Evolutionary conservation across 2,797 vertebrate species (phyloP), one percentile per base, ranked within the genome.

Genomic region (Enteromius treurensis): DNA sequence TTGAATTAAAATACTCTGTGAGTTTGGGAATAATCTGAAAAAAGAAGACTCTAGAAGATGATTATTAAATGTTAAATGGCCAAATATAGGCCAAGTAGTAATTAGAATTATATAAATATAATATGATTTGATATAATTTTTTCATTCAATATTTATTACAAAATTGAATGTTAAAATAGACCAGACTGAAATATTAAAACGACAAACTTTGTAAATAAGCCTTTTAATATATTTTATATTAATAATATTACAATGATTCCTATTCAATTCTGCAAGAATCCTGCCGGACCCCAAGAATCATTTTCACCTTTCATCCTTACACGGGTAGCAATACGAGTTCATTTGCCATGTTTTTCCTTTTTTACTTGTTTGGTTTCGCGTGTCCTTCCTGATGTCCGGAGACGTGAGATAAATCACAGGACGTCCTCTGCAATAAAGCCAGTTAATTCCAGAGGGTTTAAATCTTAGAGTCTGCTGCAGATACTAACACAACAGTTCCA

Each of bases 401-500:
- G 79, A 84, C 76, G 21, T 70, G 75, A 70, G 78, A 89, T 92
- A 92, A 92, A 92, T 89, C 85, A 84, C 87, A 90, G 91, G 89
- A 89, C 85, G 87, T 92, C 91, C 90, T 91, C 86, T 86, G 89
- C 89, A 90, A 92, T 92, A 93, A 92, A 92, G 86, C 87, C 32
- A 89, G 90, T 91, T 93, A 90, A 91, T 89, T 90, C 90, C 85
- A 82, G 84, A 84, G 81, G 84, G 87, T 86, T 89, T 94, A 93
- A 95, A 94, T 91, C 91, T 93, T 86, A 68, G 89, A 88, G 91
- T 89, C 84, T 87, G 89, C 89, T 89, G 87, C 87, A 91, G 92
- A 95, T 92, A 94, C 91, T 89, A 94, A 93, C 90, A 93, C 88
- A 93, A 68, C 67, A 91, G 90, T 93, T 94, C 91, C 88, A 93